phyloP scores from a whole-genome alignment of 2,888 invertebrate species.

The Trissolcus japonicus region DNA sequence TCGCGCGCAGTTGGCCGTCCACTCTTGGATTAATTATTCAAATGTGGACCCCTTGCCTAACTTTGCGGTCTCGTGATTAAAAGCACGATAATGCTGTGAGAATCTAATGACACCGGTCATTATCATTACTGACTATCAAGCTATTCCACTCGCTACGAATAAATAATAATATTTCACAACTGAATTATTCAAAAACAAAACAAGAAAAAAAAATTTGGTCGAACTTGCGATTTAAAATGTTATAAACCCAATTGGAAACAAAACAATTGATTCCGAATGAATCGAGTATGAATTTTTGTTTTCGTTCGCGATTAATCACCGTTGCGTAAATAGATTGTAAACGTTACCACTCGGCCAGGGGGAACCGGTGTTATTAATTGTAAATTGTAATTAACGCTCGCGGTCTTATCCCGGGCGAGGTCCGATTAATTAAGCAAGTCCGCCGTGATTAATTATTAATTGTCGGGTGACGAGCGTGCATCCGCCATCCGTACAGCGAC shows the following conservation, averaged over 20 bases:
- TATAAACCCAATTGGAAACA: background rate
- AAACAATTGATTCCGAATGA: too few species aligned
- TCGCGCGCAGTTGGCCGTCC: constrained; percentile 54
- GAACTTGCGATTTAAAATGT: too few species aligned
- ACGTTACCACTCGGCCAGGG: constrained; percentile 49
- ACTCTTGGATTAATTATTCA: constrained; percentile 57
- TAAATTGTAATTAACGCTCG: constrained; percentile 74
- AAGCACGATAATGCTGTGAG: constrained; percentile 52
- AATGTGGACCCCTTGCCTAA: constrained; percentile 45
- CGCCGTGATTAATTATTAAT: constrained; percentile 73
- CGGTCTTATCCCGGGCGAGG: constrained; percentile 63
- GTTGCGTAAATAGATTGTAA: constrained; percentile 64
- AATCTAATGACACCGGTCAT: constrained; percentile 39
- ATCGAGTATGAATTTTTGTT: background rate
- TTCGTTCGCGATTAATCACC: constrained; percentile 71
- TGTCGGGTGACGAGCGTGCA: constrained; percentile 65
- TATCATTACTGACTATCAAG: constrained; percentile 15
- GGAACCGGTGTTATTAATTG: constrained; percentile 72
- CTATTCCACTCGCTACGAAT: background rate
- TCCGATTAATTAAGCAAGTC: constrained; percentile 71
- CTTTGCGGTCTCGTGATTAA: constrained; percentile 47
- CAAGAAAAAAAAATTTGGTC: too few species aligned
- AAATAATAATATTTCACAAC: background rate
- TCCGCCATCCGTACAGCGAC: constrained; percentile 66
- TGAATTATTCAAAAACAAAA: background rate